Evolutionary conservation across 2,113 vertebrate species (phyloP).

Genomic region (Vanacampus margaritifer): DNA sequence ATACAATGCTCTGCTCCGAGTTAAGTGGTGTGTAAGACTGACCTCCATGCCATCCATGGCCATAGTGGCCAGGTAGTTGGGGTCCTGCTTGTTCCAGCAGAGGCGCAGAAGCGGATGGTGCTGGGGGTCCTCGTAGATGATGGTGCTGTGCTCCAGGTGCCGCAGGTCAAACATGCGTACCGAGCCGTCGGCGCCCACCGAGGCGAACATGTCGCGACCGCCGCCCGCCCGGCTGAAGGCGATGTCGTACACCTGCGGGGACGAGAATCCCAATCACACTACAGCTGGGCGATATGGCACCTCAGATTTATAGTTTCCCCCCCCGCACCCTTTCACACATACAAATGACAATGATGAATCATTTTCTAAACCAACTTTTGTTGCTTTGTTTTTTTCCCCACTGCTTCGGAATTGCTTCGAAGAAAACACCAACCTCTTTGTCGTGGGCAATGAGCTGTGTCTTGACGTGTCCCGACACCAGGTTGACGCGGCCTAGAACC

Average conservation of each 20-base stretch:
- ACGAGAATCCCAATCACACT: background rate
- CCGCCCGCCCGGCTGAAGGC: conserved; percentile 96
- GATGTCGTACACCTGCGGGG: conserved; percentile 91
- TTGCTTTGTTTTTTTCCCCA: too few species aligned
- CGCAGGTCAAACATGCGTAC: conserved; percentile 97
- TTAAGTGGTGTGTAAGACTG: background rate
- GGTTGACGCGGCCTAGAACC: conserved; percentile 91
- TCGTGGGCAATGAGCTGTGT: conserved; percentile 97
- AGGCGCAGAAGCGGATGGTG: conserved; percentile 95
- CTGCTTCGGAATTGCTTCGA: too few species aligned
- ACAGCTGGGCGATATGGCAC: background rate
- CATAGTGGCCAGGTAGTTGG: conserved; percentile 98
- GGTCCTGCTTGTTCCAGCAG: conserved; percentile 99
- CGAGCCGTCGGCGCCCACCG: conserved; percentile 93
- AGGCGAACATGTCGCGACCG: conserved; percentile 96
- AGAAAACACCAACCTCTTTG: conserved; percentile 79
- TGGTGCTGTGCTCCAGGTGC: conserved; percentile 98
- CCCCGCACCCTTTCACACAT: too few species aligned
- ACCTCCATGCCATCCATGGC: conserved; percentile 99
- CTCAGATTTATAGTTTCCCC: background rate
- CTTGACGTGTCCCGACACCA: conserved; percentile 97
- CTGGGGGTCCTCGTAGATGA: conserved; percentile 98
- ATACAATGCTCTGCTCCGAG: too few species aligned
- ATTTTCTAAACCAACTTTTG: too few species aligned
- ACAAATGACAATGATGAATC: too few species aligned